Evolutionary conservation across 2,888 invertebrate species (phyloP), one percentile per base, ranked within the genome.

Genomic region (Chymomyza fuscimana): DNA sequence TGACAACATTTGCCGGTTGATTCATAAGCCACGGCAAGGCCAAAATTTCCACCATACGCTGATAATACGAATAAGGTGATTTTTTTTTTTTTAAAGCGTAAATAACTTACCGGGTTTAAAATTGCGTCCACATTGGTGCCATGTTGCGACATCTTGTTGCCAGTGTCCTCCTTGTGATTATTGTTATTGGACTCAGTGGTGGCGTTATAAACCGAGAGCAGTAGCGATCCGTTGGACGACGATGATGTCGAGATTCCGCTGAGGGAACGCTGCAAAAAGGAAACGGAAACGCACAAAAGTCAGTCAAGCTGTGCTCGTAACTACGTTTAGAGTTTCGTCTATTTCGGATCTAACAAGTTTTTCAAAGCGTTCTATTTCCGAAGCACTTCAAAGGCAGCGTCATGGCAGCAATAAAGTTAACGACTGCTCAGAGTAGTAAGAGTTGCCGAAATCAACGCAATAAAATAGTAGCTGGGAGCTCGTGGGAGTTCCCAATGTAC

Each of bases 81-180:
- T 22, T 25, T 25, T 25, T 25, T 25, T 25, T 25, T 4, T 25
- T 25, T 25, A 32, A 6, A 7, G 32, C 32, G 12, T 7, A 58
- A 58, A 5, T n/a, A 5, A 81, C 89, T 90, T 84, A 91, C 91
- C 86, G 91, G 91, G 84, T 88, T 91, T 15, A 91, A 82, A 72
- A 91, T 91, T 74, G 86, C 90, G 71, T 91, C 90, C 70, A 91
- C 87, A 79, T 88, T 84, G 7, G 85, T 79, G 50, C 78, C 88
- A 61, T 86, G 81, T 59, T 90, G 88, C 63, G 85, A 63, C 79
- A 86, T 87, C 67, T 84, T 81, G 82, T 62, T 71, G 73, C 32
- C 69, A 4, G 51, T 54, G 32, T 60, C 60, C 16, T 32, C 60
- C 16, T 60, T 63, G 61, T 68, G 72, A 58, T 60, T 71, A 72